Percentiles rank a stretch among this genome's conserved stretches.
Conservation (phyloP, 2,797 vertebrate species). For the Prunella strophiata region DNA sequence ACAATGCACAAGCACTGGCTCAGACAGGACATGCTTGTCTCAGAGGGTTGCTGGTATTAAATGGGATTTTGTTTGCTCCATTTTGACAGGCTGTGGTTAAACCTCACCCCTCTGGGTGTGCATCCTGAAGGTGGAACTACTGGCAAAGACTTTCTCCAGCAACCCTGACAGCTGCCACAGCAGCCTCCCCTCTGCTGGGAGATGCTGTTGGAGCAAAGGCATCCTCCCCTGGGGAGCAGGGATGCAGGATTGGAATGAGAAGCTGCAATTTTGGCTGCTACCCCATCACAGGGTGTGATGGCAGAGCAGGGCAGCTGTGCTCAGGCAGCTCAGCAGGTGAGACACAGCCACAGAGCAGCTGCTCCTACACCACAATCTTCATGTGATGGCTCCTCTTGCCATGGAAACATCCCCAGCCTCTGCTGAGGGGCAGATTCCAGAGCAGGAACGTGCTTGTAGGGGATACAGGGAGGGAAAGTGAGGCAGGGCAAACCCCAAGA, state of each 20-base stretch:
- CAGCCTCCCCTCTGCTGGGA: background rate
- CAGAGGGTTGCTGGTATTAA: background rate
- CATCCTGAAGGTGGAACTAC: background rate
- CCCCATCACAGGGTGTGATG: fast-evolving
- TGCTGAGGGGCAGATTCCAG: background rate
- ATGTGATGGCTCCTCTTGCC: background rate
- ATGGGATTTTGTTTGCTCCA: background rate
- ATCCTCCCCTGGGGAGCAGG: background rate
- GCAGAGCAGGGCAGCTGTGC: background rate
- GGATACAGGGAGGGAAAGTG: background rate
- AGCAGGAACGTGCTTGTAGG: fast-evolving
- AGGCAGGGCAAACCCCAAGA: background rate
- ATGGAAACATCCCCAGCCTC: background rate
- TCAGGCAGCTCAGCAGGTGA: background rate
- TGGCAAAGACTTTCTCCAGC: background rate
- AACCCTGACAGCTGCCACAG: background rate
- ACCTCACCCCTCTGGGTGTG: background rate
- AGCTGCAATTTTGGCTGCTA: background rate
- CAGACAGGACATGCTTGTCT: background rate
- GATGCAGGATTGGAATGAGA: background rate
- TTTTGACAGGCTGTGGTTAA: background rate
- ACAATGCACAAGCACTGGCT: fast-evolving
- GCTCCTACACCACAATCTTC: background rate
- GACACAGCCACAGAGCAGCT: background rate
- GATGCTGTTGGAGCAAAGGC: background rate